phyloP scores from a whole-genome alignment of 1,140 invertebrate species.

The Ooceraea biroi region DNA sequence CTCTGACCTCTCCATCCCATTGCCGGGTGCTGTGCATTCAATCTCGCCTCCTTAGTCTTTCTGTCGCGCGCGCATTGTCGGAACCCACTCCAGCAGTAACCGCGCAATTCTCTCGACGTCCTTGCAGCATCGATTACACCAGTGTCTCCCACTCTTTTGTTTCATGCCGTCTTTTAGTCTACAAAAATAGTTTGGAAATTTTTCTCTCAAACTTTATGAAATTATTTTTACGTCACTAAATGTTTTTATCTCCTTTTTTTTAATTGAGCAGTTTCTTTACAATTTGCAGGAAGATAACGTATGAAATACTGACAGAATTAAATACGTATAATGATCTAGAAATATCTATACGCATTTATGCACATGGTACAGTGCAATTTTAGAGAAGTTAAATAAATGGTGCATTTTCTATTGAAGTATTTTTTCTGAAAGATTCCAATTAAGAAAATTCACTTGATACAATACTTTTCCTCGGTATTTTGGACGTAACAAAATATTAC shows the following conservation, averaged over 20 bases:
- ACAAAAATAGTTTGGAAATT: not conserved
- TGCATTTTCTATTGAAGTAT: not conserved
- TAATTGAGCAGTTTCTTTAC: too few relatives aligned
- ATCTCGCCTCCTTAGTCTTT: conserved; percentile 45
- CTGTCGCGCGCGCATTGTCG: conserved; percentile 40
- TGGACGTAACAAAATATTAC: not conserved
- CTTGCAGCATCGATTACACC: conserved; percentile 38
- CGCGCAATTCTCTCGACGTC: conserved; percentile 19
- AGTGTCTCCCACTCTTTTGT: not conserved
- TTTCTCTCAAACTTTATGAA: not conserved
- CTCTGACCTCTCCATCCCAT: conserved; percentile 26
- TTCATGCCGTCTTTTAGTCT: not conserved
- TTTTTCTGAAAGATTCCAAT: not conserved
- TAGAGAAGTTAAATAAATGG: not conserved
- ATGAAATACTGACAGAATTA: too few relatives aligned
- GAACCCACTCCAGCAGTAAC: conserved; percentile 33
- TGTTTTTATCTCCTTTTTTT: not conserved
- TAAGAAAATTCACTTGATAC: not conserved
- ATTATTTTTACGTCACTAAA: not conserved
- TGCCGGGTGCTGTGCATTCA: conserved; percentile 28
- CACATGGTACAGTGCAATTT: not conserved
- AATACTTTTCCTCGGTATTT: not conserved
- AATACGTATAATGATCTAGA: too few relatives aligned
- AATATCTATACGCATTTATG: too few relatives aligned
- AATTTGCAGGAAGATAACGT: too few relatives aligned